Evolutionary conservation across 2,888 invertebrate species (phyloP).

Genomic region (Seira ritae): DNA sequence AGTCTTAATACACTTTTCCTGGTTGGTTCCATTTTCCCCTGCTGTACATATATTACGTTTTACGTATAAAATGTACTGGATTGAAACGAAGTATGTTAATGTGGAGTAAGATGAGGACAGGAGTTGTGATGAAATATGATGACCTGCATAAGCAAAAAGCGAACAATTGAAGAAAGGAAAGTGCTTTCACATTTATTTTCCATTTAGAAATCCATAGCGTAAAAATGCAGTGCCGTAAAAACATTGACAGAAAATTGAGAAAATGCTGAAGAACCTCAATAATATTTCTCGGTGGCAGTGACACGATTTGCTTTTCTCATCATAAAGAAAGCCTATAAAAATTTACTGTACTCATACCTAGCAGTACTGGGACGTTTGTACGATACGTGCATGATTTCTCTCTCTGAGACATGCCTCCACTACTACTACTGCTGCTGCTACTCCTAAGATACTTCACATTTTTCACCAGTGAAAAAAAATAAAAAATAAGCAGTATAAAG

Average conservation of each 20-base stretch:
- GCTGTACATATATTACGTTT: too few species aligned
- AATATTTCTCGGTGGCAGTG: slow-evolving; percentile 62
- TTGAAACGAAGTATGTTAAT: background rate
- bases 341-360: background rate
- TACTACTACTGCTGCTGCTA: too few species aligned
- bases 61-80: too few species aligned
- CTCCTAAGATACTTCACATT: background rate
- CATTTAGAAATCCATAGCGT: slow-evolving; percentile 27
- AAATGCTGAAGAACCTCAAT: slow-evolving; percentile 49
- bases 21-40: too few species aligned
- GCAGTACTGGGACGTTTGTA: background rate
- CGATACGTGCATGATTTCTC: background rate
- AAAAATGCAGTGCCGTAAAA: slow-evolving; percentile 20
- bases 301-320: slow-evolving; percentile 47
- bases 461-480: background rate
- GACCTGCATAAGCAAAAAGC: slow-evolving; percentile 45
- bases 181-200: slow-evolving; percentile 15
- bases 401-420: too few species aligned
- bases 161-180: background rate
- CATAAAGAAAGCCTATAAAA: slow-evolving; percentile 7
- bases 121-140: slow-evolving; percentile 28
- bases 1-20: too few species aligned
- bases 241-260: slow-evolving; percentile 38
- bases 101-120: background rate
- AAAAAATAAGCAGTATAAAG: background rate